phyloP scores from a whole-genome alignment of 2,888 invertebrate species.

The Heliconius ethilla region DNA sequence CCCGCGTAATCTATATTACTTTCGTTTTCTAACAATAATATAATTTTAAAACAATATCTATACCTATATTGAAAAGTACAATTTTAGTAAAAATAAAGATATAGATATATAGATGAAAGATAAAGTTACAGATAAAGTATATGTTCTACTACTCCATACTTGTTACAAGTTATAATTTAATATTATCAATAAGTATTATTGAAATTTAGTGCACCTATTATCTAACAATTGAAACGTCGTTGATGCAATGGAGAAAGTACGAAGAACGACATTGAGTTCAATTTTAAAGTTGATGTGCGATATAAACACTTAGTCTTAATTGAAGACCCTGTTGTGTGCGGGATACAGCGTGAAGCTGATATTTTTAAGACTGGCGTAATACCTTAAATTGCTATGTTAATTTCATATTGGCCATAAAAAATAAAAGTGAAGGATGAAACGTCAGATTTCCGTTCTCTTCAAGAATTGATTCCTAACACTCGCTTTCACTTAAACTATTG shows the following conservation, averaged over 20 bases:
- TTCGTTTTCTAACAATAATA: no score
- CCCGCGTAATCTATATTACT: no score
- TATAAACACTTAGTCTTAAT: not conserved
- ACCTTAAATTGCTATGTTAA: not conserved
- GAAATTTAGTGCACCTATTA: not conserved
- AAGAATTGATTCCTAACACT: not conserved
- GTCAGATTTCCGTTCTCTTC: not conserved
- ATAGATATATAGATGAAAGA: no score
- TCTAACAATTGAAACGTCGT: constrained; percentile 29
- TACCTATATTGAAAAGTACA: no score
- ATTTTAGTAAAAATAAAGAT: no score
- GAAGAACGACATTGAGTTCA: not conserved
- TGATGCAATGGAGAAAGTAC: constrained; percentile 39
- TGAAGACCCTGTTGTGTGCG: no score
- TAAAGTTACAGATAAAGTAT: not conserved
- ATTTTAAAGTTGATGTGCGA: not conserved
- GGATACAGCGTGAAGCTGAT: no score
- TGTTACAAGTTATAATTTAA: not conserved
- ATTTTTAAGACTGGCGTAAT: not conserved
- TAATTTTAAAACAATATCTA: no score
- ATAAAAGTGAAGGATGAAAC: not conserved
- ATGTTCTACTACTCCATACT: not conserved
- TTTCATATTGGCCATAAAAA: not conserved
- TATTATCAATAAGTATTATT: not conserved
- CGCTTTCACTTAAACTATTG: constrained; percentile 5